A percentile compares a stretch with the other conserved stretches of the same genome.
Evolutionary conservation across 2,797 vertebrate genomes (phyloP).

Genomic region (Zalophus californianus): DNA sequence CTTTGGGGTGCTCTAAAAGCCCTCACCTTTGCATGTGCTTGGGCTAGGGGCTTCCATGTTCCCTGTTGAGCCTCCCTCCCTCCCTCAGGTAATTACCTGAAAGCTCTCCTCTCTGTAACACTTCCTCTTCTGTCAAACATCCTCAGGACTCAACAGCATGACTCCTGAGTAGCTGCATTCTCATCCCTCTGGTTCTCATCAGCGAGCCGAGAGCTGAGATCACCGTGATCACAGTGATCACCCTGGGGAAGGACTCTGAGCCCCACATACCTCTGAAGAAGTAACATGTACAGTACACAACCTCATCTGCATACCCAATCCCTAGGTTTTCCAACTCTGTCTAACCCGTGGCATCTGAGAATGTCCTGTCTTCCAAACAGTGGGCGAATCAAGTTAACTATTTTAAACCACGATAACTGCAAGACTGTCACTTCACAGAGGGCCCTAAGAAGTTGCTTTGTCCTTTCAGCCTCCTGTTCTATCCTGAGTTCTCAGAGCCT

Average conservation of each 20-base stretch:
- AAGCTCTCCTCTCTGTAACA: background rate
- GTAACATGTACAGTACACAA: background rate
- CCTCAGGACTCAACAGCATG: background rate
- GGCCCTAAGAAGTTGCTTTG: background rate
- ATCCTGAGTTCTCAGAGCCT: background rate
- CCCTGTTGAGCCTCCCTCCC: background rate
- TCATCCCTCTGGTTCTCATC: background rate
- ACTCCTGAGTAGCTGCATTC: background rate
- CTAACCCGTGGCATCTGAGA: background rate
- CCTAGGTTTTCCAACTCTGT: background rate
- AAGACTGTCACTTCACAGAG: background rate
- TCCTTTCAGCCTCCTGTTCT: background rate
- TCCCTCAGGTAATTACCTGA: conserved; percentile 3
- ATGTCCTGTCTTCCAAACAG: background rate
- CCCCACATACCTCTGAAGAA: conserved; percentile 8
- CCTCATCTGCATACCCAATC: background rate
- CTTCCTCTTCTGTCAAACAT: conserved; percentile 11
- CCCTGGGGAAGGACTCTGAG: background rate
- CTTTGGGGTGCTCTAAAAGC: conserved; percentile 13
- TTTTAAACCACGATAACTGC: conserved; percentile 27
- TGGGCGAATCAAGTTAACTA: background rate
- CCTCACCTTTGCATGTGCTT: background rate
- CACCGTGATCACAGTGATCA: background rate
- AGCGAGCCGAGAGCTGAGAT: background rate
- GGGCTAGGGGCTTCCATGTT: background rate